Evolutionary conservation across 23 tunicate species (phyloP), one percentile per base, ranked within the genome.

Genomic region (Diplosoma virens): DNA sequence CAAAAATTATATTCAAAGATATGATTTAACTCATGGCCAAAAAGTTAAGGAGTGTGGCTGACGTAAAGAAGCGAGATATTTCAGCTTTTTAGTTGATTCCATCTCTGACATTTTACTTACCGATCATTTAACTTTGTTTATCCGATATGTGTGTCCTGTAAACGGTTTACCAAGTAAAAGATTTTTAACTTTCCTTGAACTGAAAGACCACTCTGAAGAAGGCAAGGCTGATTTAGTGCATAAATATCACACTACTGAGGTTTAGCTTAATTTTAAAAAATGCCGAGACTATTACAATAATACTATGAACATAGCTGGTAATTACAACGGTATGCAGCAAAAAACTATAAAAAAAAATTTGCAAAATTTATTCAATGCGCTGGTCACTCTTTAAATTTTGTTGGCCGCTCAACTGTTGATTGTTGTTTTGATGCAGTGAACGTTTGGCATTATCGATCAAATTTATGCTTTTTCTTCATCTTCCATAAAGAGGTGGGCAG

Each of bases 111-210:
- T 63, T 63, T 63, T 35, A 63, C 70, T 26, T 25, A 63, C 70
- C 35, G 70, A 25, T 63, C 64, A 63, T 34, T 63, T 63, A 63
- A 63, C 70, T 63, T 63, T 63, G 70, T 26, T 27, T 63, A 63
- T 63, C 35, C 27, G 70, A 30, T 63, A 63, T n/a, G 70, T 63
- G 70, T 63, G 35, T 63, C 70, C 70, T 63, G 70, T 28, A 63
- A 63, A 63, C 70, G 70, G 70, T 63, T 63, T 63, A 63, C 35
- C 70, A 63, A 63, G 35, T 63, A 35, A 63, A 11, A 63, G 70
- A 63, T 63, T 63, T 63, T 6, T 63, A 28, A 63, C 33, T 63
- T 63, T 63, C 35, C 70, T 63, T 63, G 70, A 63, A 35, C 36
- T 63, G 35, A 63, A 63, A 63, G 70, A 63, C 70, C 70, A 63